Percentiles rank a stretch among this genome's conserved stretches.
These are phyloP conservation scores for Orthosia gracilis DNA, from an alignment of 2,888 invertebrate genomes.

Conservation along the genomic window DNA sequence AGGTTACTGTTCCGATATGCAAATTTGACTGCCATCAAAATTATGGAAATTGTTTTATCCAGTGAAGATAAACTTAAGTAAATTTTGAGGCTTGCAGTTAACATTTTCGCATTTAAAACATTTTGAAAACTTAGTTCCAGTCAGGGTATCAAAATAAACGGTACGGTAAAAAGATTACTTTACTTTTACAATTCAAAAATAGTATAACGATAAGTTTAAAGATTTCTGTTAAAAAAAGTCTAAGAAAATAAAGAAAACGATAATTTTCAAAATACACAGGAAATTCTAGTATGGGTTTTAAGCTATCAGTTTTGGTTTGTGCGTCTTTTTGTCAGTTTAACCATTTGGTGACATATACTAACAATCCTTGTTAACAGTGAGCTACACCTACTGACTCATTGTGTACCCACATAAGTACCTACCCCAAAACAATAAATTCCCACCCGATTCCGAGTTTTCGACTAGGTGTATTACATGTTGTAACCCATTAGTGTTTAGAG, in stretches of 20 bases:
- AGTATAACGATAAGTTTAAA: no score
- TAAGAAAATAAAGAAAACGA: no score
- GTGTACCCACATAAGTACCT: neutral
- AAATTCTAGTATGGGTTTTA: neutral
- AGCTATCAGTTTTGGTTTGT: neutral
- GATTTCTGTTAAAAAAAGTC: no score
- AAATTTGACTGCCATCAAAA: constrained; percentile 36
- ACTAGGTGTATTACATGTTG: constrained; percentile 29
- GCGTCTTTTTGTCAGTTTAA: neutral
- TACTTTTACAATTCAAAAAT: no score
- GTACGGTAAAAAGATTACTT: neutral
- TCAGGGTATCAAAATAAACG: neutral
- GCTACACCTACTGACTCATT: neutral
- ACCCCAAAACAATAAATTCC: constrained; percentile 16
- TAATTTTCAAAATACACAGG: no score
- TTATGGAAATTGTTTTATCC: constrained; percentile 51
- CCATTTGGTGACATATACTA: neutral
- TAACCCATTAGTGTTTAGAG: constrained; percentile 57
- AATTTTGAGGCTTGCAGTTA: constrained; percentile 18
- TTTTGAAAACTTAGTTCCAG: neutral
- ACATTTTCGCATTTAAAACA: constrained; percentile 6
- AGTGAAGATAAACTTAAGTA: constrained; percentile 26
- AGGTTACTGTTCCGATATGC: constrained; percentile 56
- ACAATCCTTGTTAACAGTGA: constrained; percentile 12
- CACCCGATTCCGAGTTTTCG: constrained; percentile 2